phyloP scores from a whole-genome alignment of 1,140 invertebrate species.

The Diorhabda carinulata region DNA sequence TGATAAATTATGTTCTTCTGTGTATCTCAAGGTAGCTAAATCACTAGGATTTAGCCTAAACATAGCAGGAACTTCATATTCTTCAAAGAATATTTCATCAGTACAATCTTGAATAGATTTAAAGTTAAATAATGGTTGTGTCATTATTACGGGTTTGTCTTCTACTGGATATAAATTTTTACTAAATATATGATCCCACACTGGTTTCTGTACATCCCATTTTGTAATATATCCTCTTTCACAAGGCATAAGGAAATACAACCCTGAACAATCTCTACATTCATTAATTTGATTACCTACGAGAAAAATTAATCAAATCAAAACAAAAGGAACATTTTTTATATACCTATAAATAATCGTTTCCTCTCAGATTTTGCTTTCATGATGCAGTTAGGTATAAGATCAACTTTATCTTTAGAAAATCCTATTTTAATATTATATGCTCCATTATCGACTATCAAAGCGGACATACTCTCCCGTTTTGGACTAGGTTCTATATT shows the following conservation, averaged over 20 bases:
- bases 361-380: conserved; percentile 96
- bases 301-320: too few species aligned
- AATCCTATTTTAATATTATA: conserved; percentile 80
- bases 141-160: conserved; percentile 80
- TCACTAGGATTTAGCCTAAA: conserved; percentile 74
- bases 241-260: conserved; percentile 92
- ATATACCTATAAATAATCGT: conserved; percentile 72
- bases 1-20: conserved; percentile 28
- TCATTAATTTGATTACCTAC: conserved; percentile 87
- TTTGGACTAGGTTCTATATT: conserved; percentile 17
- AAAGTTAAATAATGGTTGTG: conserved; percentile 95
- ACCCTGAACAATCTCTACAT: conserved; percentile 89
- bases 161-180: conserved; percentile 78
- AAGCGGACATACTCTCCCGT: conserved; percentile 15
- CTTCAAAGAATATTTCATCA: conserved; percentile 96
- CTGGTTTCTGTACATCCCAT: conserved; percentile 92
- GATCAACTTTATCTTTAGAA: conserved; percentile 63
- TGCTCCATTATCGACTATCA: conserved; percentile 86
- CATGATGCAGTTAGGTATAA: conserved; percentile 94
- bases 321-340: too few species aligned
- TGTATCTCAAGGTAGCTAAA: conserved; percentile 56
- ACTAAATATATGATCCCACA: conserved; percentile 95
- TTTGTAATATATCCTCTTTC: conserved; percentile 95
- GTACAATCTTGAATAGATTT: conserved; percentile 87
- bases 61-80: conserved; percentile 87